Percentiles rank a stretch among this genome's conserved stretches.
Conservation (phyloP, 2,113 vertebrate genomes). For the Pseudorhombus dupliciocellatus region DNA sequence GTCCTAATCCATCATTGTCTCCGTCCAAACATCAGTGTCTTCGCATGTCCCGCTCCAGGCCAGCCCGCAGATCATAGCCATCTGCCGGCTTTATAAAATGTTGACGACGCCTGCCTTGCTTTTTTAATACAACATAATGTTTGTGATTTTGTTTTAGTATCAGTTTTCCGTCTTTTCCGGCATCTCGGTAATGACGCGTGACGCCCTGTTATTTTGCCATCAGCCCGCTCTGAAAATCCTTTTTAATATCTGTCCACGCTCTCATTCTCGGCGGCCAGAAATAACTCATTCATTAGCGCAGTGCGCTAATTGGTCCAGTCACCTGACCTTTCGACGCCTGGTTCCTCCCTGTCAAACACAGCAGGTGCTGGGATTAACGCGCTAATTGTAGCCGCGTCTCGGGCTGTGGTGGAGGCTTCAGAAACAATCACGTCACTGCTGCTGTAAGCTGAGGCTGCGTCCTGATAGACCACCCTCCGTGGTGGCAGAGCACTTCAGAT, state of each 20-base stretch:
- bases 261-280: conserved; percentile 4
- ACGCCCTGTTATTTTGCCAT: conserved; percentile 21
- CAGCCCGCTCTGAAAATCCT: not conserved
- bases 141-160: not conserved
- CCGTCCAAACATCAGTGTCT: conserved; percentile 8
- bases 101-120: not conserved
- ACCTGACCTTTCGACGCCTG: conserved; percentile 41
- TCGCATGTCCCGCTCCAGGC: conserved; percentile 13
- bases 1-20: conserved; percentile 15
- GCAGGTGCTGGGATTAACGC: conserved; percentile 38
- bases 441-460: not conserved
- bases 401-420: conserved; percentile 23
- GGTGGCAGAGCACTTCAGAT: conserved; percentile 30
- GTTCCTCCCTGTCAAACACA: conserved; percentile 25
- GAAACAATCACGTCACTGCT: conserved; percentile 28
- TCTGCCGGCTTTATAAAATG: conserved; percentile 20
- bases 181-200: not conserved
- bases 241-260: not conserved
- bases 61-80: not conserved
- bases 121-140: not conserved
- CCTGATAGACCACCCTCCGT: conserved; percentile 40
- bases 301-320: conserved; percentile 44
- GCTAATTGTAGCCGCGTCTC: conserved; percentile 20
- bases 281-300: conserved; percentile 20
- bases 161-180: not conserved